Evolutionary conservation across 2,888 invertebrate species (phyloP), one percentile per base, ranked within the genome.

Genomic region (Parascotia fuliginaria): DNA sequence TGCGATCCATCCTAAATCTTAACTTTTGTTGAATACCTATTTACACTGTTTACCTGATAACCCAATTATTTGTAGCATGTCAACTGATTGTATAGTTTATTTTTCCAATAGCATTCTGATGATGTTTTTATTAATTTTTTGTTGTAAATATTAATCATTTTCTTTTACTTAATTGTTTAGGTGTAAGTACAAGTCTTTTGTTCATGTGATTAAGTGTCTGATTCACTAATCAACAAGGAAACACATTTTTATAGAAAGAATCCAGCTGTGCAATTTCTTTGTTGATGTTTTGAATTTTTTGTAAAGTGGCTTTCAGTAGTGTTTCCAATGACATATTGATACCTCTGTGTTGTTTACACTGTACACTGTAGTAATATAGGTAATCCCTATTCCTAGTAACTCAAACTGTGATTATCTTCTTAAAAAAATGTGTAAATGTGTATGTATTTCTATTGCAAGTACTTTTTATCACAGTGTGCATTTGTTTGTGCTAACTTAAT

Each of bases 1-100:
- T 85, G 71, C 83, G 75, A 83, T 79, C 75, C 77, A 77, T 79
- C 73, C 79, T 77, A 75, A 74, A 67, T 69, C 65, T 50, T 60
- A 75, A 77, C 68, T 76, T 76, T 75, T 79, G 72, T 81, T 72
- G 59, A 58, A 73, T 62, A 60, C 60, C 61, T 61, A 72, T 63
- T 72, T 70, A 70, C 66, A 75, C 53, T 83, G 78, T 79, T 83
- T 85, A 80, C 74, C 60, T 60, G 31, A 57, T 44, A 53, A 52
- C 52, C 45, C 45, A 53, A 66, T 51, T 57, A 56, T 61, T 54
- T 59, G 55, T 47, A 48, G 46, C 50, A 34, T 55, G 37, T 43
- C 28, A 15, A 42, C 46, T 42, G 42, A 48, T 43, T 32, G 22
- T 42, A 38, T 50, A 38, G 42, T 34, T 41, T 32, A 47, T 59